phyloP scores from a whole-genome alignment of 2,888 invertebrate species.

The Drosophila pegasa region DNA sequence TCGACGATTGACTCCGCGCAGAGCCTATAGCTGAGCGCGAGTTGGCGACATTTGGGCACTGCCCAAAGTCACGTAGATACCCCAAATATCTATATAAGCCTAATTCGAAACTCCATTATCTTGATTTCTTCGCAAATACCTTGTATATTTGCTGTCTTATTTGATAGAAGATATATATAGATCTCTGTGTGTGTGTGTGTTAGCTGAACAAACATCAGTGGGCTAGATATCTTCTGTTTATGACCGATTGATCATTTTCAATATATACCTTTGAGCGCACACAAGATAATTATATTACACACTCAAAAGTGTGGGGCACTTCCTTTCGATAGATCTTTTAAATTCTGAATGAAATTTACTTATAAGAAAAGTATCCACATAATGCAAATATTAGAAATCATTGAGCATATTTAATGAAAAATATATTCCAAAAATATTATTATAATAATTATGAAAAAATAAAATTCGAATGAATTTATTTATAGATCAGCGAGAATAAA shows the following conservation, averaged over 20 bases:
- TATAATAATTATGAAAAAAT: not conserved
- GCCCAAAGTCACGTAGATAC: constrained; percentile 37
- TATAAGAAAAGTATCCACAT: too few species aligned
- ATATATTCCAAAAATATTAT: not conserved
- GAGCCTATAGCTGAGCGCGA: not conserved
- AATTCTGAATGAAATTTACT: not conserved
- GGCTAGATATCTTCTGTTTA: not conserved
- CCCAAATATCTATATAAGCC: constrained; percentile 1
- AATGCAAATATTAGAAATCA: too few species aligned
- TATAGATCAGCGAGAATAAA: not conserved
- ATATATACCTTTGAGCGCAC: constrained; percentile 10
- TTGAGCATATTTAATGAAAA: too few species aligned
- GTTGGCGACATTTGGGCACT: constrained; percentile 29
- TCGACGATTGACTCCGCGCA: not conserved
- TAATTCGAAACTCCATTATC: constrained; percentile 43
- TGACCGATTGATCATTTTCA: constrained; percentile 45
- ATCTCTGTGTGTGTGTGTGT: constrained; percentile 12
- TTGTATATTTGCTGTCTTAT: constrained; percentile 32
- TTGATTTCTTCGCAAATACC: constrained; percentile 67
- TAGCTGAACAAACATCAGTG: constrained; percentile 42
- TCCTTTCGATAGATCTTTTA: not conserved
- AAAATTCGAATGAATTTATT: not conserved
- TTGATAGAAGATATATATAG: constrained; percentile 18
- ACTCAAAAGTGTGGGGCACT: too few species aligned
- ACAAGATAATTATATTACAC: constrained; percentile 13